Evolutionary conservation across 2,797 vertebrate species (phyloP), one percentile per base, ranked within the genome.

Genomic region (Neomorphus geoffroyi): DNA sequence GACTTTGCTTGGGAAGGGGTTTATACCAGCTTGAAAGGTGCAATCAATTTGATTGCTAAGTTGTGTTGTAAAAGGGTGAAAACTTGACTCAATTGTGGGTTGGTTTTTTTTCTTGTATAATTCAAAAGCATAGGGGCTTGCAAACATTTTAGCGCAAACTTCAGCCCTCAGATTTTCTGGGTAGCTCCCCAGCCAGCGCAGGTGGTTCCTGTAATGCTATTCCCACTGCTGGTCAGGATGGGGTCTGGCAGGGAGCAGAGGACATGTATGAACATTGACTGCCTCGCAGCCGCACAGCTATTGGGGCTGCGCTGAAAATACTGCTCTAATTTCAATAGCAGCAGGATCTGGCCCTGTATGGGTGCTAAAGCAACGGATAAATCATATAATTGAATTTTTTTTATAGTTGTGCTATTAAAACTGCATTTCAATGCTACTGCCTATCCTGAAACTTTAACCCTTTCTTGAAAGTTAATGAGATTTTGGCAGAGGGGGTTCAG

Each of bases 41-140:
- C 56, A 71, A 92, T 93, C 91, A 88, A 72, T 81, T 78, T 83
- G 73, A 86, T 83, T 89, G 69, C 39, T 18, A 83, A 92, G 58
- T 50, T 92, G 26, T 19, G 37, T 16, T 65, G 83, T 35, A 18
- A 92, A 80, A 80, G 45, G 41, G 54, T 70, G 54, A 90, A 77
- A 93, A 33, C 54, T 71, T 69, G 79, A 53, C 60, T 92, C 0
- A 22, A 56, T n/a, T 30, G 51, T 8, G n/a, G 46, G 7, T 48
- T n/a, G n/a, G n/a, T 46, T 46, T 43, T 58, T 53, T 69, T 80
- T 53, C 54, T 54, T 60, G 43, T 57, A 43, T 81, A 57, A 93
- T 78, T 84, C 51, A 62, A 81, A 92, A 86, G 73, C 48, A 10
- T 0, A 32, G 39, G 27, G 64, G n/a, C 12, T 87, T 32, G 65